These are phyloP conservation scores for Papilio gigon DNA, from an alignment of 2,888 invertebrate genomes.

Conservation along the genomic window DNA sequence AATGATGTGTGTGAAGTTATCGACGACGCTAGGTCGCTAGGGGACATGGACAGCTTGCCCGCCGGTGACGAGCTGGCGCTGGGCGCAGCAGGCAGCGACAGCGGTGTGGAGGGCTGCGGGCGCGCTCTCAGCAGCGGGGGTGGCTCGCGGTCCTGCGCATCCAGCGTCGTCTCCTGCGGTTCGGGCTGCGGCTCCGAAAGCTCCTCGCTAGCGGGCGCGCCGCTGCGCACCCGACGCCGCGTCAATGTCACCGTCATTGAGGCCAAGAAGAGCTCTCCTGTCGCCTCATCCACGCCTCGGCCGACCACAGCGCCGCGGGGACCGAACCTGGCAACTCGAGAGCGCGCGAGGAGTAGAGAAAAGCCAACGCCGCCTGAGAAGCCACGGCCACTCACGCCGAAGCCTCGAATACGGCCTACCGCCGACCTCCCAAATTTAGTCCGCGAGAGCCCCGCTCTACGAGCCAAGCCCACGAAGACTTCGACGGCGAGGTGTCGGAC, in stretches of 20 bases:
- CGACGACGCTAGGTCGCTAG: slow-evolving; percentile 73
- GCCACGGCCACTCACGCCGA: slow-evolving; percentile 74
- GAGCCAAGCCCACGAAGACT: slow-evolving; percentile 78
- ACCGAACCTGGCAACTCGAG: slow-evolving; percentile 79
- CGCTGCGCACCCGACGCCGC: slow-evolving; percentile 77
- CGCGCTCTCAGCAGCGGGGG: slow-evolving; percentile 87
- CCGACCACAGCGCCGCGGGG: slow-evolving; percentile 78
- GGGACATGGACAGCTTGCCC: slow-evolving; percentile 74
- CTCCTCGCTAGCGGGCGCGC: slow-evolving; percentile 85
- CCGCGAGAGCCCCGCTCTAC: slow-evolving; percentile 73
- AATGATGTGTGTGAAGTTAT: slow-evolving; percentile 66
- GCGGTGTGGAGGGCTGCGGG: slow-evolving; percentile 89
- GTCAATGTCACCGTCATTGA: slow-evolving; percentile 84
- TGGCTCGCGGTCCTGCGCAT: slow-evolving; percentile 88
- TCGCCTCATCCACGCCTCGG: slow-evolving; percentile 79
- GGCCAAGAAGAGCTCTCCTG: slow-evolving; percentile 76
- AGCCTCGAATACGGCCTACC: slow-evolving; percentile 76
- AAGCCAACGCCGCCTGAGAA: slow-evolving; percentile 79
- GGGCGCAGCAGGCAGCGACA: slow-evolving; percentile 88
- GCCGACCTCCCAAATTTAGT: slow-evolving; percentile 80
- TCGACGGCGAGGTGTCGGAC: slow-evolving; percentile 84
- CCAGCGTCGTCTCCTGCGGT: slow-evolving; percentile 89
- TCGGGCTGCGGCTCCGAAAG: slow-evolving; percentile 92
- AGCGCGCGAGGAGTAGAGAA: slow-evolving; percentile 84
- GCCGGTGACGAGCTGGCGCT: slow-evolving; percentile 70